phyloP scores from a whole-genome alignment of 2,113 vertebrate genomes.

The Haplotaxodon microlepis region DNA sequence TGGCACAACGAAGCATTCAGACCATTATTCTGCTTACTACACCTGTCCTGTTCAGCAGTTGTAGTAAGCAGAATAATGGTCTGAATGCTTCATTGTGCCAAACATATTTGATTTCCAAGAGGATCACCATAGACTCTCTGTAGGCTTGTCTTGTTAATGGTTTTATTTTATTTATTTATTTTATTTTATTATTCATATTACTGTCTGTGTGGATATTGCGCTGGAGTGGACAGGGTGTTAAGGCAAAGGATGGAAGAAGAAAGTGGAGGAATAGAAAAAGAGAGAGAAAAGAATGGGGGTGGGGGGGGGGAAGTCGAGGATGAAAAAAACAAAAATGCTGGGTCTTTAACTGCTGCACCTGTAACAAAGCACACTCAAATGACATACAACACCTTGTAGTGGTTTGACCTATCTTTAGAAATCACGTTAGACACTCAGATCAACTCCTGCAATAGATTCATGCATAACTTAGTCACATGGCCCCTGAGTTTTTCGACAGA shows the following conservation, averaged over 20 bases:
- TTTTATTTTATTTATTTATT: background rate
- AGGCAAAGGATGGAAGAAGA: background rate
- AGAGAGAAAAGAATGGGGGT: background rate
- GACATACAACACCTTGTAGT: background rate
- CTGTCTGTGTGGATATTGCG: background rate
- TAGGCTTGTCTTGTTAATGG: background rate
- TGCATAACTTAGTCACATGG: background rate
- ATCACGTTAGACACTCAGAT: background rate
- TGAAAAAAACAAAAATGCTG: background rate
- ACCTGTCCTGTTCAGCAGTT: background rate
- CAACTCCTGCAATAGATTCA: background rate
- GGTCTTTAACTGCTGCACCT: background rate
- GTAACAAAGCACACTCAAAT: background rate
- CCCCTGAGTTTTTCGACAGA: background rate
- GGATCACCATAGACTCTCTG: background rate
- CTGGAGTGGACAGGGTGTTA: background rate
- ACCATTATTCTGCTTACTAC: no score
- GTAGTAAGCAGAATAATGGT: background rate
- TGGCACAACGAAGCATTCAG: background rate
- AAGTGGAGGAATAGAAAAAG: background rate
- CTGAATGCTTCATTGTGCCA: background rate
- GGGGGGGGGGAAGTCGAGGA: background rate
- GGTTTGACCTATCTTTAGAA: background rate
- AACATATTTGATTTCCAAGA: background rate
- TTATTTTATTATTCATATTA: background rate